A percentile compares a stretch with the other conserved stretches of the same genome.
phyloP scores from a whole-genome alignment of 1,140 invertebrate genomes.

The Drosophila takahashii region DNA sequence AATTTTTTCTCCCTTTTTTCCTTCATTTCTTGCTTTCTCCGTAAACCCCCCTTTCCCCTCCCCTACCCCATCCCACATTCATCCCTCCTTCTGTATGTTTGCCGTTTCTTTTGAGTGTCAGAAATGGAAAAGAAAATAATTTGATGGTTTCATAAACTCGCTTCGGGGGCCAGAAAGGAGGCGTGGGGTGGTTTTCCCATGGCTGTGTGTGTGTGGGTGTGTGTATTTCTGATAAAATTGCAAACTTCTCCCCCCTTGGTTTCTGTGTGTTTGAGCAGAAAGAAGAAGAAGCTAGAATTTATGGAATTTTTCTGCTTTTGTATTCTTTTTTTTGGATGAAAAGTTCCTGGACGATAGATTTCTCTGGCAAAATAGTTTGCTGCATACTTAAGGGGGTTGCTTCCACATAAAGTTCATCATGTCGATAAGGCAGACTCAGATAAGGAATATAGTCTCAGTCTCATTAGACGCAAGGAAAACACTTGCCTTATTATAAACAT shows the following conservation, averaged over 20 bases:
- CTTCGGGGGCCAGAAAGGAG: conserved; percentile 33
- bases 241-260: conserved; percentile 59
- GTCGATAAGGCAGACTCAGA: conserved; percentile 37
- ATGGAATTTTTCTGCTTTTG: conserved; percentile 67
- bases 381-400: conserved; percentile 60
- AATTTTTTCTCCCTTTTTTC: conserved; percentile 67
- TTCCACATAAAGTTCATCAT: conserved; percentile 49
- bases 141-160: conserved; percentile 84
- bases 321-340: conserved; percentile 62
- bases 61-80: conserved; percentile 10
- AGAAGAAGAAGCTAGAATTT: conserved; percentile 65
- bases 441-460: conserved; percentile 41
- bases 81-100: conserved; percentile 51
- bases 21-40: conserved; percentile 36
- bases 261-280: conserved; percentile 37
- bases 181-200: conserved; percentile 15
- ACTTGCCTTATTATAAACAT: conserved; percentile 83
- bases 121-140: conserved; percentile 85
- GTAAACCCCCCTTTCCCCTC: background rate
- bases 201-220: conserved; percentile 23
- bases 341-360: conserved; percentile 69
- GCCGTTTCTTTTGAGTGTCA: conserved; percentile 84
- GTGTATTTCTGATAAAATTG: conserved; percentile 74
- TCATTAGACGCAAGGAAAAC: conserved; percentile 54
- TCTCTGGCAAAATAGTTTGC: conserved; percentile 67